phyloP scores from a whole-genome alignment of 2,113 vertebrate genomes.

The Prunella himalayana region DNA sequence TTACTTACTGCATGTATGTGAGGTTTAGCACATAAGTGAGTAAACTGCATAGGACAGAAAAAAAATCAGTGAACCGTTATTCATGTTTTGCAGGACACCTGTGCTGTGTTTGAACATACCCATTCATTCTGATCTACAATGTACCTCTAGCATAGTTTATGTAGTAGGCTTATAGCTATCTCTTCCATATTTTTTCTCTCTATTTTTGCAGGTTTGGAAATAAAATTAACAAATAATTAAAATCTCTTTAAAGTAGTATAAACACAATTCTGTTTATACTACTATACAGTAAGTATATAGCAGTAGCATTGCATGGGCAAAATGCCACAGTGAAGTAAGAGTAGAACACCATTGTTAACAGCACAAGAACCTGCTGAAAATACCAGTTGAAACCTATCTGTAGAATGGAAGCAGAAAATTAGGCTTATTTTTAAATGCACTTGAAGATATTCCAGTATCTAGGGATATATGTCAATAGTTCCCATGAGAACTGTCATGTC shows the following conservation, averaged over 20 bases:
- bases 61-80: neutral
- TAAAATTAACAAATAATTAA: neutral
- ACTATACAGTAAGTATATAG: neutral
- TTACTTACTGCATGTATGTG: neutral
- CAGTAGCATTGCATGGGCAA: neutral
- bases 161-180: neutral
- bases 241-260: too few relatives aligned
- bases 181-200: neutral
- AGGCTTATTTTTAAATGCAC: neutral
- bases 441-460: neutral
- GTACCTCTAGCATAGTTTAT: neutral
- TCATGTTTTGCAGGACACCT: neutral
- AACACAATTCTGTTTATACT: neutral
- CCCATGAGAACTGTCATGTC: neutral
- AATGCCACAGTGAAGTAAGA: neutral
- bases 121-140: neutral
- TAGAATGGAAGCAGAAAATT: neutral
- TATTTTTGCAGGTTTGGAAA: neutral
- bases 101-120: neutral
- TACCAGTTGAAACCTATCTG: neutral
- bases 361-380: neutral
- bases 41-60: neutral
- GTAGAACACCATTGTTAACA: neutral
- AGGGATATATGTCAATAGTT: neutral
- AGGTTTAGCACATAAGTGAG: neutral